Evolutionary conservation across 2,797 vertebrate genomes (phyloP).

Genomic region (Coccyzus lansbergi): DNA sequence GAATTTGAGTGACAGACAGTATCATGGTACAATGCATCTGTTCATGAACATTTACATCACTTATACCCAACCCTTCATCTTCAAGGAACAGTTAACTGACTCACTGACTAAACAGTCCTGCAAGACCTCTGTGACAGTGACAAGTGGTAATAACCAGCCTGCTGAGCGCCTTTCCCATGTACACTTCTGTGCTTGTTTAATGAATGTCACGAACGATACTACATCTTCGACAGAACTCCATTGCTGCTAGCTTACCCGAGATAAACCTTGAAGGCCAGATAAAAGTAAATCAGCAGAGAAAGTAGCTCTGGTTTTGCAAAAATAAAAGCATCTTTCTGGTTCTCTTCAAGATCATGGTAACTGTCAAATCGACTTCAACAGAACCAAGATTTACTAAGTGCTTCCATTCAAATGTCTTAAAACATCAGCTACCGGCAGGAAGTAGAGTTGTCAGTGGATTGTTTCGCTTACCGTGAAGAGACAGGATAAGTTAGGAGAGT

Average conservation of each 20-base stretch:
- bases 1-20: neutral
- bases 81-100: neutral
- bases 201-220: neutral
- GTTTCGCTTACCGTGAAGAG: neutral
- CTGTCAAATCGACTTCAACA: neutral
- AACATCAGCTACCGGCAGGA: neutral
- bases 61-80: neutral
- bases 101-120: neutral
- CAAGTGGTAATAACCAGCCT: neutral
- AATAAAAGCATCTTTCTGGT: neutral
- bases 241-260: neutral
- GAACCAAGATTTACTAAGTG: neutral
- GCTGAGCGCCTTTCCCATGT: neutral
- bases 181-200: neutral
- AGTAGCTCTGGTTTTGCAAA: neutral
- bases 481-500: neutral
- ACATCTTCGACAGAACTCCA: neutral
- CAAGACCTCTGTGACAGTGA: neutral
- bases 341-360: neutral
- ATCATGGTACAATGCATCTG: neutral
- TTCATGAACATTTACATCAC: neutral
- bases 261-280: neutral
- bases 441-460: neutral
- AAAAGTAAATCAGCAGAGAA: neutral
- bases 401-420: neutral